Base-by-base conservation (phyloP, 2,888 invertebrate species). In the Macrophya alboannulata region DNA sequence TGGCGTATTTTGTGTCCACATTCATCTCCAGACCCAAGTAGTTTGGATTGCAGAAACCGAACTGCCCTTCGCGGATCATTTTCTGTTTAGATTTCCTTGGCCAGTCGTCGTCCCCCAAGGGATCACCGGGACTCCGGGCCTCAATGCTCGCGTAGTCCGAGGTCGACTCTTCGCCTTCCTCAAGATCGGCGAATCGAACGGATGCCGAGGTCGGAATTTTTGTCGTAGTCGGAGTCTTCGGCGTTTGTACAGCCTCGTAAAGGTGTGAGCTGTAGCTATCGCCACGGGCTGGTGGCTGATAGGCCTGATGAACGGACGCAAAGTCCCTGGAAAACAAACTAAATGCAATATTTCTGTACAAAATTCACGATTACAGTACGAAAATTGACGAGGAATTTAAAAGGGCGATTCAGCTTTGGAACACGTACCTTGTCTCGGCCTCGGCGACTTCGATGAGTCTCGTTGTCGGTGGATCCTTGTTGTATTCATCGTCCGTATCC, bases 141-240 rank as follows among this genome's bases (percentile, higher is more conserved):
- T 97, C 97, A 79, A 97, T 96, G 90, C 97, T 97, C 84, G 96
- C 97, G 92, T 97, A 97, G 91, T 97, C 97, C 5, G 97, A 97
- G 0, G 97, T 97, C 0, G 96, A 96, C 88, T 96, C 96, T 86
- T 95, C 95, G 74, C 95, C 94, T 31, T 94, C 94, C 40, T 94
- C 93, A n/a, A 94, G 92, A 87, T 93, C 93, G 12, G 95, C 95
- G 89, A 96, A 96, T 85, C 96, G 94, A 4, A 95, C 95, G 5
- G 96, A 95, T 3, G 95, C 95, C 0, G 94, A 95, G 85, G 94
- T 95, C 4, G 95, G 94, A 87, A 95, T 94, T 84, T 93, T 93
- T 5, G 92, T 91, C 15, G 92, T 89, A 43, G 92, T 92, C 3
- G 93, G 93, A 0, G 93, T 93, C 83, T 94, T 94, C 0, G 94